phyloP scores from a whole-genome alignment of 2,113 vertebrate species.

The Sapajus apella region DNA sequence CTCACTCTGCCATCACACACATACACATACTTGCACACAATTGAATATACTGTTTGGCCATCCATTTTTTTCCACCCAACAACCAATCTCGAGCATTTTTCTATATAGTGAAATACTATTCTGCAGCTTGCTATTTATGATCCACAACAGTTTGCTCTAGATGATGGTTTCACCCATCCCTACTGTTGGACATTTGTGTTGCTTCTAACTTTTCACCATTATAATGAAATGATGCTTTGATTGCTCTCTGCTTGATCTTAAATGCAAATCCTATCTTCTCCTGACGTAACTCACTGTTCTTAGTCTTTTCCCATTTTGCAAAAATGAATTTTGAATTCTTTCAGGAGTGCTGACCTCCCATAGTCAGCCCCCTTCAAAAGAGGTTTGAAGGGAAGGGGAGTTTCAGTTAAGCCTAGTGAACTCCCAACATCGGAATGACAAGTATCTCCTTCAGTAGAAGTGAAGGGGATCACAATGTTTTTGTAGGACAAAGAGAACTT shows the following conservation, averaged over 20 bases:
- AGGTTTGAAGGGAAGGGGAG: not conserved
- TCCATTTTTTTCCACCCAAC: not conserved
- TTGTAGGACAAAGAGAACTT: not conserved
- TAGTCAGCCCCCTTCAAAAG: not conserved
- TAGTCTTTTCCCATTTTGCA: not conserved
- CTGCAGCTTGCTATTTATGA: not conserved
- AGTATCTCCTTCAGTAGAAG: not conserved
- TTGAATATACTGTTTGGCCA: not conserved
- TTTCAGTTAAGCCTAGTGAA: not conserved
- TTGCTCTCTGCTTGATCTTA: not conserved
- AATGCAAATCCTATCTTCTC: conserved; percentile 1
- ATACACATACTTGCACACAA: not conserved
- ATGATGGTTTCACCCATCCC: too few species aligned
- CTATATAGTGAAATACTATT: not conserved
- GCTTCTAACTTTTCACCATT: not conserved
- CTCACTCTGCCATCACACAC: not conserved
- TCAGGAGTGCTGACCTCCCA: not conserved
- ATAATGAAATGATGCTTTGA: not conserved
- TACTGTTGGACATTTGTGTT: not conserved
- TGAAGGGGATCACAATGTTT: not conserved
- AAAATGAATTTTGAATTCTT: conserved; percentile 31
- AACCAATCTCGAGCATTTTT: not conserved
- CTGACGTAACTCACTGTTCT: not conserved
- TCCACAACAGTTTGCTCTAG: not conserved
- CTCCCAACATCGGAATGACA: not conserved